phyloP scores from a whole-genome alignment of 2,888 invertebrate species.

The Slavum lentiscoides region DNA sequence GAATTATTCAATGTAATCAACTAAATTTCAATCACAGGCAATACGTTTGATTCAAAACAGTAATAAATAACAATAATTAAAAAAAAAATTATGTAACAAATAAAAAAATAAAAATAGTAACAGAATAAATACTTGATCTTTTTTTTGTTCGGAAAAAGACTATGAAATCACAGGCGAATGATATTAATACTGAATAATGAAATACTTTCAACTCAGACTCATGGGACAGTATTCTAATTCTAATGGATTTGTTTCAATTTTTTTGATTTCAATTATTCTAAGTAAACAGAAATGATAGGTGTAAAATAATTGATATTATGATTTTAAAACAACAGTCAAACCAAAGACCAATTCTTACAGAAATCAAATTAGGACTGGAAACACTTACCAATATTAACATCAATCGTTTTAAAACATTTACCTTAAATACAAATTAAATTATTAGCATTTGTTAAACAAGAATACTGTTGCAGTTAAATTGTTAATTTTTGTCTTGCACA shows the following conservation, averaged over 20 bases:
- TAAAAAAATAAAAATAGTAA: constrained; percentile 31
- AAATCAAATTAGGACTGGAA: not conserved
- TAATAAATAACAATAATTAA: constrained; percentile 23
- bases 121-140: constrained; percentile 29
- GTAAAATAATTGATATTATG: not conserved
- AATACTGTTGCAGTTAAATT: not conserved
- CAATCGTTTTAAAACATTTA: not conserved
- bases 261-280: not conserved
- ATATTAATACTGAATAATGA: constrained; percentile 23
- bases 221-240: not conserved
- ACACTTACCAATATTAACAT: not conserved
- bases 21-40: constrained; percentile 30
- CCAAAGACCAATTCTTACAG: not conserved
- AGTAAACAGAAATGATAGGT: not conserved
- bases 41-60: constrained; percentile 33
- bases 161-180: constrained; percentile 44
- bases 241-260: not conserved
- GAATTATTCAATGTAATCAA: not conserved
- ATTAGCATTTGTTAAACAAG: constrained; percentile 7
- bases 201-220: constrained; percentile 9
- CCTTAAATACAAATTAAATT: not conserved
- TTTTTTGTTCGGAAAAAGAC: constrained; percentile 30
- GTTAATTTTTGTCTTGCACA: not conserved
- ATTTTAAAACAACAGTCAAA: constrained; percentile 1
- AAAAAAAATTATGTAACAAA: constrained; percentile 13